phyloP scores from a whole-genome alignment of 2,113 vertebrate genomes.

The Scytalopus superciliaris region DNA sequence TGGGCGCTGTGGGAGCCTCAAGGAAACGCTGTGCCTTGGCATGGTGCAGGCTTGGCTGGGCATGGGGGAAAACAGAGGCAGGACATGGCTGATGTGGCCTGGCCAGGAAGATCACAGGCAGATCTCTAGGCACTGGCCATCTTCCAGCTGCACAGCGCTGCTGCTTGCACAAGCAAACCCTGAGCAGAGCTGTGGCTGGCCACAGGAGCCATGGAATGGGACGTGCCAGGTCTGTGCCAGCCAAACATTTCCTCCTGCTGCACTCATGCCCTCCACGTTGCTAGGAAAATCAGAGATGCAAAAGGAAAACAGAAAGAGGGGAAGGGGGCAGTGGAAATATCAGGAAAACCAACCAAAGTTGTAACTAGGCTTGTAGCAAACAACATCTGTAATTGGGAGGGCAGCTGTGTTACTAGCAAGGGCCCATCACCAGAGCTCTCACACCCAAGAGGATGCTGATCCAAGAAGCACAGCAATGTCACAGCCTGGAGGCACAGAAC shows the following conservation, averaged over 20 bases:
- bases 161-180: background rate
- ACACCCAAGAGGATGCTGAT: background rate
- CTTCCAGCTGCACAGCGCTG: background rate
- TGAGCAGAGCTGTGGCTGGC: background rate
- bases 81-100: background rate
- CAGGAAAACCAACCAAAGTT: background rate
- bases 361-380: background rate
- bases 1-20: fast-evolving
- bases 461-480: background rate
- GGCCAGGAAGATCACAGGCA: background rate
- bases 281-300: background rate
- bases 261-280: background rate
- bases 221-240: fast-evolving
- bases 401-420: background rate
- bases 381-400: background rate
- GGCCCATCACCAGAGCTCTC: background rate
- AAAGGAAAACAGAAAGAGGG: background rate
- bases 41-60: background rate
- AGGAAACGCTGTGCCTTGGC: background rate
- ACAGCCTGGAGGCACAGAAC: background rate
- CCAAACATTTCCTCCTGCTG: background rate
- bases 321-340: background rate
- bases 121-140: background rate
- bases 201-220: fast-evolving
- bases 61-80: background rate